Percentiles rank a stretch among this genome's conserved stretches.
Conservation (phyloP, 2,797 vertebrate genomes). For the Tolypeutes matacus region DNA sequence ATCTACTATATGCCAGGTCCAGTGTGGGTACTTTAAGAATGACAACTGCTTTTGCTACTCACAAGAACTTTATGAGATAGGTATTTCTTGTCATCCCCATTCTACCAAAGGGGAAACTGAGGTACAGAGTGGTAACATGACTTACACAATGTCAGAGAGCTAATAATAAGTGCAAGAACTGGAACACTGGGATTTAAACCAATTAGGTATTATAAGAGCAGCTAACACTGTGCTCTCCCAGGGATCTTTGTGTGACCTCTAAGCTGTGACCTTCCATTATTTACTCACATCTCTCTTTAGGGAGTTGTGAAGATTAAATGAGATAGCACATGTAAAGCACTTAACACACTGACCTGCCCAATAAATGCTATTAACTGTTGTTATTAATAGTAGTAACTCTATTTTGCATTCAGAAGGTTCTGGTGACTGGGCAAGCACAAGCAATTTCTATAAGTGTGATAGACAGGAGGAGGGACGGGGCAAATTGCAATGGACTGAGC, state of each 20-base stretch:
- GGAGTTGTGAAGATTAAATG: background rate
- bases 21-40: background rate
- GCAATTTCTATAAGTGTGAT: background rate
- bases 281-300: background rate
- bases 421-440: background rate
- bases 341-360: background rate
- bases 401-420: background rate
- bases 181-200: constrained; percentile 27
- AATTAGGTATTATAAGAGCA: background rate
- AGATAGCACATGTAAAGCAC: background rate
- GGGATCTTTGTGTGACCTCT: background rate
- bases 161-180: constrained; percentile 14
- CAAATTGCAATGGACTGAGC: background rate
- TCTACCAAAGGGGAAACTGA: constrained; percentile 21
- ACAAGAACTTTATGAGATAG: background rate
- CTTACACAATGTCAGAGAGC: background rate
- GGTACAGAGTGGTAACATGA: background rate
- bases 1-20: background rate
- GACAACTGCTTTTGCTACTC: background rate
- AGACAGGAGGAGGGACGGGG: background rate
- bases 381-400: background rate
- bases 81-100: background rate
- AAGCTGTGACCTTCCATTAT: background rate
- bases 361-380: background rate
- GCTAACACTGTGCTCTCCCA: background rate